Base-by-base conservation (phyloP, 2,888 invertebrate genomes). In the Leptopilina drosophilae region DNA sequence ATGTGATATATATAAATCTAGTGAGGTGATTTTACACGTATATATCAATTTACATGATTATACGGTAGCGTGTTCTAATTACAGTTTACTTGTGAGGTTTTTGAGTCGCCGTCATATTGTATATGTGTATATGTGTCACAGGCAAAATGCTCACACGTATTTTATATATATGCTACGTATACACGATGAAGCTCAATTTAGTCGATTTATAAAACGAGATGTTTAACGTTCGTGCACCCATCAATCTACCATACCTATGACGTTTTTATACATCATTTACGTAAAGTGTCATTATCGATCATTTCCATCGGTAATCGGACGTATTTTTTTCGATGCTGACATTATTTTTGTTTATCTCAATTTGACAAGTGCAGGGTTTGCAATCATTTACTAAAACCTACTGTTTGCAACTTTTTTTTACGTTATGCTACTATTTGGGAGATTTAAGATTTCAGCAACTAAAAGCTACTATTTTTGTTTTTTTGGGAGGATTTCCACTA, bases 21-120 rank as follows among this genome's bases (percentile, higher is more conserved):
- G 81, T 65, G 64, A 49, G 66, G 64, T 42, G 66, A 77, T 73
- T 65, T 80, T 81, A 79, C 49, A 56, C 77, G 12, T 11, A 64
- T 78, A 78, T 80, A 78, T 81, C 80, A 78, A 83, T 82, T 83
- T 82, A 77, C 83, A 82, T 83, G 81, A 83, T 83, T 80, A 77
- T 80, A 82, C 77, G 82, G 80, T 79, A 75, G 78, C 78, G 80
- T 80, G 82, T 79, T 81, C 79, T 79, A 80, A 81, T 83, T 80
- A 77, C 77, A 40, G 56, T 56, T 12, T 26, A 49, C 49, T 12
- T 64, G 77, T 64, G 76, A 67, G 78, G 53, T 56, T 65, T 49
- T 69, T 76, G 64, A 76, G 80, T 77, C 26, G 42, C 73, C 77
- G 77, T 80, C 78, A 12, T 12, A 77, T 77, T 80, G 77, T 76